Conservation (phyloP, 2,888 invertebrate species). For the Laothoe populi region DNA sequence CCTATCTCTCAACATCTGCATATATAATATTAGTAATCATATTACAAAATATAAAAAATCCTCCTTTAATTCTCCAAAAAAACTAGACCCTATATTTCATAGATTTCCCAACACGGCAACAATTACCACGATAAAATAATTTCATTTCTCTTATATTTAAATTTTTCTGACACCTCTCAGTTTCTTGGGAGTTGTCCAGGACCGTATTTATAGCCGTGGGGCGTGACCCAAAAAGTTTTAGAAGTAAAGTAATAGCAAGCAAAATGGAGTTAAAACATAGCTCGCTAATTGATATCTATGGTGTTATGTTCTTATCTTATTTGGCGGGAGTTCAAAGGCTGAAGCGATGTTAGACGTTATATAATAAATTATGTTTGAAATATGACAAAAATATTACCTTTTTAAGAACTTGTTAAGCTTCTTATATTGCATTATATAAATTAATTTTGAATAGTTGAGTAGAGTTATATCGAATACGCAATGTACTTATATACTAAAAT, state of each 20-base stretch:
- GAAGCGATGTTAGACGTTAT: neutral
- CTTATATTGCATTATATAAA: neutral
- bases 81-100: no score
- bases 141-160: slow-evolving; percentile 1
- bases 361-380: neutral
- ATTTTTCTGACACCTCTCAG: neutral
- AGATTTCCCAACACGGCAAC: neutral
- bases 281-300: slow-evolving; percentile 19
- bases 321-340: slow-evolving; percentile 15
- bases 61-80: no score
- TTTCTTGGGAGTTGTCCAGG: slow-evolving; percentile 9
- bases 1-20: no score
- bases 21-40: no score
- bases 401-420: neutral
- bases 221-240: slow-evolving; percentile 20
- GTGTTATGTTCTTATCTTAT: slow-evolving; percentile 11
- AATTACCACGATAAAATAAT: neutral
- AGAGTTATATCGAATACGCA: no score
- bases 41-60: no score
- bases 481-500: no score
- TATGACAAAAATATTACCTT: neutral
- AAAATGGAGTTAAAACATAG: slow-evolving; percentile 6
- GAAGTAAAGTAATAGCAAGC: slow-evolving; percentile 7
- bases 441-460: no score
- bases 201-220: neutral